Conservation (phyloP, 1,140 invertebrate genomes). For the Solenopsis fugax region DNA sequence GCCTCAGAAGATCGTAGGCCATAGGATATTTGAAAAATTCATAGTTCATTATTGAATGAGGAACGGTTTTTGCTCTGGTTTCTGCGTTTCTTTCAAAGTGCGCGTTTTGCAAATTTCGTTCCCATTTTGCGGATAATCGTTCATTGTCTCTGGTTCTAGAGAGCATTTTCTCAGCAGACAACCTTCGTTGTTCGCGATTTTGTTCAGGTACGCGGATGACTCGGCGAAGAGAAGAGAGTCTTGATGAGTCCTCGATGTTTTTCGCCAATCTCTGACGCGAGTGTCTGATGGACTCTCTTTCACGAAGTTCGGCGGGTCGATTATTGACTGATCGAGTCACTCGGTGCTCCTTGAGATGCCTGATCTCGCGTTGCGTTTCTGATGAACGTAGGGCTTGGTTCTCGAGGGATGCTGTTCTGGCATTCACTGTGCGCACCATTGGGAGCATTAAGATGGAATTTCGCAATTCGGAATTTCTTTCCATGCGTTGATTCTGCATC, state of each 20-base stretch:
- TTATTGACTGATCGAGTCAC: constrained; percentile 30
- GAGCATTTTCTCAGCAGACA: background rate
- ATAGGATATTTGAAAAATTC: constrained; percentile 28
- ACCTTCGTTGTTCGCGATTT: constrained; percentile 21
- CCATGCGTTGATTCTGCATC: constrained; percentile 4
- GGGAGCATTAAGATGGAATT: constrained; percentile 1
- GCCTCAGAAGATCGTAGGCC: constrained; percentile 72
- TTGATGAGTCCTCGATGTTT: background rate
- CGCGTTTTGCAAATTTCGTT: constrained; percentile 3
- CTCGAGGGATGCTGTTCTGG: background rate
- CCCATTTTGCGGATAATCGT: constrained; percentile 38
- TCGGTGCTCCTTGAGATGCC: background rate
- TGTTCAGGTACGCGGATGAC: background rate
- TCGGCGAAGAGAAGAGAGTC: constrained; percentile 11
- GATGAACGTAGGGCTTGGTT: background rate
- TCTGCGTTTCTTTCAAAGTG: constrained; percentile 40
- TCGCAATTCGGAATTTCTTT: constrained; percentile 14
- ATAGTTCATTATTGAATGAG: constrained; percentile 26
- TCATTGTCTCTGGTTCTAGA: constrained; percentile 19
- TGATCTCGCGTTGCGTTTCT: background rate
- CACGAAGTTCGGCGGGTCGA: background rate
- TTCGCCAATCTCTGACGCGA: constrained; percentile 12
- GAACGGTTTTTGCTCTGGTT: background rate
- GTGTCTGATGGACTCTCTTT: constrained; percentile 44
- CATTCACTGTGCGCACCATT: background rate